Conservation (phyloP, 92 coral and sea anemone species). For the Diadumene lineata region DNA sequence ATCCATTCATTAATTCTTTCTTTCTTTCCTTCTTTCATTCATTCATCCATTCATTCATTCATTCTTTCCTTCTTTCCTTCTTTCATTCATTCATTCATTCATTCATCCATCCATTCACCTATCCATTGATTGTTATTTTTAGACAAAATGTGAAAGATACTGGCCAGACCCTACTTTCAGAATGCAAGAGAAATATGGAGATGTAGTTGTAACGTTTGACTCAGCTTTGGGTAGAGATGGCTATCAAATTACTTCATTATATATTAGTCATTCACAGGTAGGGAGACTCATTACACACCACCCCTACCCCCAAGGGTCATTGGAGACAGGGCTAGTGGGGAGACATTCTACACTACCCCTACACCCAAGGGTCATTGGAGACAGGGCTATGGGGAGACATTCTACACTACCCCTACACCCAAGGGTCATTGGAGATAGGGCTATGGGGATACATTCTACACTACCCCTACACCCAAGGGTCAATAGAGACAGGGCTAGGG, state of each 20-base stretch:
- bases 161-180: conserved; percentile 92
- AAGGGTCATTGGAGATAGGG: too few relatives aligned
- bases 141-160: conserved; percentile 90
- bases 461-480: too few relatives aligned
- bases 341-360: too few relatives aligned
- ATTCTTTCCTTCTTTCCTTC: neutral
- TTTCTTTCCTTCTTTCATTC: neutral
- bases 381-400: too few relatives aligned
- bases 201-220: conserved; percentile 88
- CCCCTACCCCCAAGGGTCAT: too few relatives aligned
- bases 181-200: conserved; percentile 95
- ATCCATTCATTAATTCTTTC: neutral
- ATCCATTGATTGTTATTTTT: neutral
- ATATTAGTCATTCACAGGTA: conserved; percentile 86
- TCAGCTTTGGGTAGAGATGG: conserved; percentile 95
- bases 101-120: neutral
- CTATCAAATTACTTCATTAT: conserved; percentile 84
- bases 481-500: too few relatives aligned
- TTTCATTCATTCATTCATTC: neutral
- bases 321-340: too few relatives aligned
- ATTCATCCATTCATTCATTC: neutral
- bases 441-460: too few relatives aligned
- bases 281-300: too few relatives aligned
- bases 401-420: too few relatives aligned
- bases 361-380: too few relatives aligned